Evolutionary conservation across 2,797 vertebrate genomes (phyloP).

Genomic region (Heterohyrax brucei): DNA sequence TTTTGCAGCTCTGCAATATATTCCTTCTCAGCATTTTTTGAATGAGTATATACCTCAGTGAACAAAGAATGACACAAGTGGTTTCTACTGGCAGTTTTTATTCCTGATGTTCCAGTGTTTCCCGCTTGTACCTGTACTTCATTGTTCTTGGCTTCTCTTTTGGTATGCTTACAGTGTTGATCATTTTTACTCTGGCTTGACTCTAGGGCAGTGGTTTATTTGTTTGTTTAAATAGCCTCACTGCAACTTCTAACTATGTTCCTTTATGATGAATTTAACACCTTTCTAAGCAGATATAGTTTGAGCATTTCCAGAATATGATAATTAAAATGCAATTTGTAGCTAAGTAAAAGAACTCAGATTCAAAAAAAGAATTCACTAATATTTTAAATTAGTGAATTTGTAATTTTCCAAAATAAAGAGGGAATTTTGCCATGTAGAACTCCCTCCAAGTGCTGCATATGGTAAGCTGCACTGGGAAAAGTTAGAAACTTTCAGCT

Average conservation of each 20-base stretch:
- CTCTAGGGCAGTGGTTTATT: background rate
- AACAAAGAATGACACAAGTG: background rate
- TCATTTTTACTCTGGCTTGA: background rate
- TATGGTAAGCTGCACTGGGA: no score
- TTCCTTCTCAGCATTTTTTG: background rate
- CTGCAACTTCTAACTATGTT: background rate
- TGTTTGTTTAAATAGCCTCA: background rate
- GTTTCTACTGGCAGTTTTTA: background rate
- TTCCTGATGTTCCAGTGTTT: background rate
- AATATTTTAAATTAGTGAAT: background rate
- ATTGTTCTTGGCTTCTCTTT: background rate
- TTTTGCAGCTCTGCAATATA: background rate
- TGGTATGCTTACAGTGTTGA: background rate
- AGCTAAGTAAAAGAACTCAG: background rate
- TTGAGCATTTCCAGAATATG: constrained; percentile 25
- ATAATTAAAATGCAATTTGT: background rate
- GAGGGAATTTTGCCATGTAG: background rate
- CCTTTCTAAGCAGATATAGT: background rate
- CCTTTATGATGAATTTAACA: background rate
- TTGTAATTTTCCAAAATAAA: constrained; percentile 17
- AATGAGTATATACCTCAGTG: background rate
- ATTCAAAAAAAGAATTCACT: background rate
- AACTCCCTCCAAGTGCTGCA: background rate
- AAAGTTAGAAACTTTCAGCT: no score
- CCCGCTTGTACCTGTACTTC: background rate